Percentiles rank a stretch among this genome's conserved stretches.
Conservation (phyloP, 1,140 invertebrate genomes). For the Caenorhabditis briggsae region DNA sequence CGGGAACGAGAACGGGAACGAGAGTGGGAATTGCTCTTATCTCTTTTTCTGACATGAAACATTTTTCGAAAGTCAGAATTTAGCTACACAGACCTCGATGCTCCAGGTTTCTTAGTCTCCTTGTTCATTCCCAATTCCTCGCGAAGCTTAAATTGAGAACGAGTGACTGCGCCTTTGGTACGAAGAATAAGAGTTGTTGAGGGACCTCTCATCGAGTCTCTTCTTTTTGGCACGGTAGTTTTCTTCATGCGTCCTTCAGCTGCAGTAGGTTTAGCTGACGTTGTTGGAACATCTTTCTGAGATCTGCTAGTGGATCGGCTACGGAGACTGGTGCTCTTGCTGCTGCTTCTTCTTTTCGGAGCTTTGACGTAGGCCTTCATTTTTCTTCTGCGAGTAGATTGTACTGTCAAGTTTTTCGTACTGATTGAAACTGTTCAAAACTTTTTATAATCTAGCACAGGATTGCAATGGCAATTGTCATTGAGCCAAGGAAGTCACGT, state of each 20-base stretch:
- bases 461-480: too few species aligned
- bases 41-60: not conserved
- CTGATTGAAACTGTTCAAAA: not conserved
- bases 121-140: not conserved
- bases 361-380: not conserved
- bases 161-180: not conserved
- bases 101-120: not conserved
- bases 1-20: constrained; percentile 4
- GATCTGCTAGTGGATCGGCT: not conserved
- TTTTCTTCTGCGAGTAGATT: not conserved
- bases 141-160: not conserved
- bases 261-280: not conserved
- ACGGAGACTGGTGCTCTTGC: not conserved
- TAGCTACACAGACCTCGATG: not conserved
- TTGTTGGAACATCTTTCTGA: not conserved
- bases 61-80: not conserved
- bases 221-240: not conserved
- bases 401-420: not conserved
- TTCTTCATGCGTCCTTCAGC: not conserved
- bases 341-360: not conserved
- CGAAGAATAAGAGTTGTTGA: not conserved
- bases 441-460: too few species aligned
- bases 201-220: not conserved
- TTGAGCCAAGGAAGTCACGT: too few species aligned
- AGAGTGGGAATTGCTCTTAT: not conserved